These are phyloP conservation scores for Megaustenia siamemsis DNA, from an alignment of 2,888 invertebrate species.

Conservation along the genomic window DNA sequence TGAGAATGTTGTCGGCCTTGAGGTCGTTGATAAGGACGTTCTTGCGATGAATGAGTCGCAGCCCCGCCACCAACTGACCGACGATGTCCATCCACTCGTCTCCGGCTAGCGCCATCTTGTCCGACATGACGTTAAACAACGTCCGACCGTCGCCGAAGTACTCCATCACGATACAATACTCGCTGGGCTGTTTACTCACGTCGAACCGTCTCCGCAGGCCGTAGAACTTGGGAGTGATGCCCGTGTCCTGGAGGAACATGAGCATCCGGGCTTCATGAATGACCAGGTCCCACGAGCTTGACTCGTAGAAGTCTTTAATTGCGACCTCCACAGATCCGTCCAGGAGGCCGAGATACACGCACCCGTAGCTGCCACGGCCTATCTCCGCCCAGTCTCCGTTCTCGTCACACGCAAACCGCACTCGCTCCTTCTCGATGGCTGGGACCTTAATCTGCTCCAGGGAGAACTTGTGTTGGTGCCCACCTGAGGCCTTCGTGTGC, in stretches of 20 bases:
- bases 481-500: not conserved
- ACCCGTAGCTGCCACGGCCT: slow-evolving; percentile 58
- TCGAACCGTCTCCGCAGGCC: slow-evolving; percentile 55
- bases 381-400: slow-evolving; percentile 58
- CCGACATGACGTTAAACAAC: slow-evolving; percentile 53
- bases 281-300: slow-evolving; percentile 53
- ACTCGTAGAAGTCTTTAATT: slow-evolving; percentile 56
- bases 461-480: slow-evolving; percentile 36
- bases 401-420: slow-evolving; percentile 53
- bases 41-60: slow-evolving; percentile 56
- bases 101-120: slow-evolving; percentile 51
- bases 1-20: slow-evolving; percentile 58
- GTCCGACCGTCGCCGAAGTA: slow-evolving; percentile 58
- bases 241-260: slow-evolving; percentile 57
- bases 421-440: slow-evolving; percentile 53
- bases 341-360: slow-evolving; percentile 56
- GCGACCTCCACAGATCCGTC: slow-evolving; percentile 45
- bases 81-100: slow-evolving; percentile 56
- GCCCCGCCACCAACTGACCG: slow-evolving; percentile 57
- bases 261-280: slow-evolving; percentile 59
- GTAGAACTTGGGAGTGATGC: slow-evolving; percentile 57
- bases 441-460: slow-evolving; percentile 57
- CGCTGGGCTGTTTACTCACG: slow-evolving; percentile 45
- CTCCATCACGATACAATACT: slow-evolving; percentile 58
- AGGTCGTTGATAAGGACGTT: slow-evolving; percentile 58